phyloP scores from a whole-genome alignment of 64 coral and sea anemone genomes.

The Montipora sp. region DNA sequence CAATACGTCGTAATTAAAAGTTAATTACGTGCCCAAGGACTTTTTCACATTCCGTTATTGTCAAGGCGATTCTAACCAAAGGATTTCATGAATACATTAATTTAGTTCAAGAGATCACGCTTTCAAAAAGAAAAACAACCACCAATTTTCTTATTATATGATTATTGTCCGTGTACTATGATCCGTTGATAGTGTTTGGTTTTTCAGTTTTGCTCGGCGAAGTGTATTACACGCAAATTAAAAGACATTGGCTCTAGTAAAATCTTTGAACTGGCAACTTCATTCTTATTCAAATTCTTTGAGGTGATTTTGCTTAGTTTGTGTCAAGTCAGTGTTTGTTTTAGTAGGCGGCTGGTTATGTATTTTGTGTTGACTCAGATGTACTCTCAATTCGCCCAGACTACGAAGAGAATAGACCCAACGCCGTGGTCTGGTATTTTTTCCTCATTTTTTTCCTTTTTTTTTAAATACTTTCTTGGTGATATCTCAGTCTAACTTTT shows the following conservation, averaged over 20 bases:
- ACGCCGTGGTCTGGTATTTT: too few species aligned
- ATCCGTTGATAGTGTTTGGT: not conserved
- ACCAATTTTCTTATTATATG: not conserved
- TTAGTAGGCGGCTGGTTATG: not conserved
- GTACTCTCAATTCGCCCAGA: too few species aligned
- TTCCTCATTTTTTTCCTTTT: too few species aligned
- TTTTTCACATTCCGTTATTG: slow-evolving; percentile 33
- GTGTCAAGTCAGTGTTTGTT: not conserved
- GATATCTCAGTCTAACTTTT: too few species aligned
- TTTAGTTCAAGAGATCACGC: not conserved
- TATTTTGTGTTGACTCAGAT: not conserved
- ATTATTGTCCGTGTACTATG: not conserved
- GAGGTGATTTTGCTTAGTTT: not conserved
- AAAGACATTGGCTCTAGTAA: not conserved
- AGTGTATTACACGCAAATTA: not conserved
- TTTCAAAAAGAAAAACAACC: not conserved
- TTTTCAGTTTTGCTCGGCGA: not conserved
- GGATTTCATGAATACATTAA: not conserved
- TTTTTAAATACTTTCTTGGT: too few species aligned
- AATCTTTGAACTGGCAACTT: not conserved
- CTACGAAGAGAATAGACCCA: not conserved
- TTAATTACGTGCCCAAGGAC: slow-evolving; percentile 13
- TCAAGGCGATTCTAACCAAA: not conserved
- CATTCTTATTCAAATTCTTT: not conserved
- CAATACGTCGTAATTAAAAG: not conserved